Evolutionary conservation across 2,888 invertebrate species (phyloP).

Genomic region (Drosophila robusta): DNA sequence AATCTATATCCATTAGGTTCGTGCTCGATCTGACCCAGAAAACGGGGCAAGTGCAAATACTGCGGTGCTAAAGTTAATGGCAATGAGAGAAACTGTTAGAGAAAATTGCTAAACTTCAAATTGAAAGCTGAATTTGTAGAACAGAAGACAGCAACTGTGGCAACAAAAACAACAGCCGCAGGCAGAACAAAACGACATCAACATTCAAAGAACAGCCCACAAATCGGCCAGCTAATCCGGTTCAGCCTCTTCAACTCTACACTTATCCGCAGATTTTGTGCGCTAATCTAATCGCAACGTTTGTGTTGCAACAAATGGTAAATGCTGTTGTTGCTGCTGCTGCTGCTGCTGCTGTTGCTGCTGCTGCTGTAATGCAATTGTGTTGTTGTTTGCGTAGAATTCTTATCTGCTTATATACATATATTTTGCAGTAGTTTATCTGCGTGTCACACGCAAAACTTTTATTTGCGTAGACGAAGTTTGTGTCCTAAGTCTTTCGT

Average conservation of each 20-base stretch:
- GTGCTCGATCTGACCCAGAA: constrained; percentile 72
- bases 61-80: constrained; percentile 47
- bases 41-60: constrained; percentile 62
- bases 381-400: constrained; percentile 27
- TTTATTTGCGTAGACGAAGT: constrained; percentile 61
- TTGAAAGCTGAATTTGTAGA: constrained; percentile 40
- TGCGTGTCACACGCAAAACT: constrained; percentile 63
- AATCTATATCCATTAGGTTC: constrained; percentile 70
- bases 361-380: constrained; percentile 49
- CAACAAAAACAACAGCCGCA: constrained; percentile 2
- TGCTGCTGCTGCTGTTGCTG: constrained; percentile 27
- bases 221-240: constrained; percentile 42
- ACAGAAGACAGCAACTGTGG: constrained; percentile 5
- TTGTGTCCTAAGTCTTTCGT: constrained; percentile 82
- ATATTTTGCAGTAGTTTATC: constrained; percentile 49
- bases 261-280: constrained; percentile 30
- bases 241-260: constrained; percentile 42
- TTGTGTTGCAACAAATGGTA: constrained; percentile 60
- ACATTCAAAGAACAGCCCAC: constrained; percentile 30
- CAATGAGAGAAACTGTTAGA: constrained; percentile 44
- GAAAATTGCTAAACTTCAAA: constrained; percentile 37
- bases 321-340: constrained; percentile 29
- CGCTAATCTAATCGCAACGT: constrained; percentile 58
- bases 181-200: constrained; percentile 10
- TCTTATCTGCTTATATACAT: constrained; percentile 51